Evolutionary conservation across 2,888 invertebrate genomes (phyloP), one percentile per base, ranked within the genome.

Genomic region (Actias luna): DNA sequence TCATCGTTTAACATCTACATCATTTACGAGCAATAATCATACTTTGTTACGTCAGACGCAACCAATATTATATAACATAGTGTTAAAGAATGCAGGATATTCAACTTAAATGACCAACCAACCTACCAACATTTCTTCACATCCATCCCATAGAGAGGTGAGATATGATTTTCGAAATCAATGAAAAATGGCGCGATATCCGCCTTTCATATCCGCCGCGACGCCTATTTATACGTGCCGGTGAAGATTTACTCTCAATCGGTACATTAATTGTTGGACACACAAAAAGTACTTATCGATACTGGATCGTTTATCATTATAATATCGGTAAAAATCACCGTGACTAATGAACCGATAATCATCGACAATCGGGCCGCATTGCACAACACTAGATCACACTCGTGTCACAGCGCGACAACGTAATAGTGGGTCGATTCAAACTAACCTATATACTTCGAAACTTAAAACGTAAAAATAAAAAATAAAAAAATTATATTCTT

Each of bases 331-430:
- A 72, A 73, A 75, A 70, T 74, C 65, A 66, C 64, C 76, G 72
- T 74, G 76, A 75, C 83, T 88, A 88, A 87, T 87, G 84, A 86
- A 83, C 71, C 78, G 83, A 82, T 83, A 82, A 79, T 79, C 74
- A 80, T 78, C 80, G 68, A 69, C 72, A 73, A 69, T 68, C 70
- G 67, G 61, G 60, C 61, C 39, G 59, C 36, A 65, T 76, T 76
- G 76, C 76, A 80, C 81, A 83, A 80, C 81, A 79, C 77, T 76
- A 73, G 55, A 27, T n/a, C 55, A 29, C 29, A 55, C 16, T 55
- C 1, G 29, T 55, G 2, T 14, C 55, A 16, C 29, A 55, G 55
- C 29, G 0, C 55, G n/a, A 29, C 25, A 3, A 50, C 12, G 12
- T 25, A 50, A 50, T 10, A 50, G 46, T 50, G 25, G 22, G 8